Percentiles rank a stretch among this genome's conserved stretches.
Conservation (phyloP, 2,113 vertebrate genomes). For the Centropus unirufus region DNA sequence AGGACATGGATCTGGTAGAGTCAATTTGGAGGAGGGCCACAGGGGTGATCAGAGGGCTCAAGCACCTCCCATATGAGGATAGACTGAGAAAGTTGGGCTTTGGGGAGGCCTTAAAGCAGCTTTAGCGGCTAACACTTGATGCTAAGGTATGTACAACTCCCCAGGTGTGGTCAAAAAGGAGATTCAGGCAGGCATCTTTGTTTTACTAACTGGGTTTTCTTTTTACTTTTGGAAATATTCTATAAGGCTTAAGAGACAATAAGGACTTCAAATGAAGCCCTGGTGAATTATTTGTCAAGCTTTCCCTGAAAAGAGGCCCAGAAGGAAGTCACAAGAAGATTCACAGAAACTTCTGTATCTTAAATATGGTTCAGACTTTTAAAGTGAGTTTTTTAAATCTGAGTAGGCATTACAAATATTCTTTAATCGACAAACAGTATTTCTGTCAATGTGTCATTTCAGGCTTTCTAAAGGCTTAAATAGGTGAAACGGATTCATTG, state of each 20-base stretch:
- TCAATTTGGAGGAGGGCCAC: too few relatives aligned
- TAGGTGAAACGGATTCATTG: neutral
- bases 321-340: neutral
- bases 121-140: neutral
- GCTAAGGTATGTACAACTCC: neutral
- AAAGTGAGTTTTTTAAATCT: neutral
- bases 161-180: neutral
- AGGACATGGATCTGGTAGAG: too few relatives aligned
- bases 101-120: too few relatives aligned
- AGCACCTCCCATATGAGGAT: too few relatives aligned
- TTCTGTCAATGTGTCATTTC: neutral
- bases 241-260: neutral
- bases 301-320: neutral
- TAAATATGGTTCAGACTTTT: neutral
- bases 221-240: neutral
- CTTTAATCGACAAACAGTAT: neutral
- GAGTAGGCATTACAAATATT: neutral
- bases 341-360: neutral
- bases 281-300: neutral
- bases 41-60: too few relatives aligned
- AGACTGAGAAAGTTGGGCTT: too few relatives aligned
- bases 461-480: neutral
- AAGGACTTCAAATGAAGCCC: neutral
- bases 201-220: neutral
- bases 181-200: neutral